Percentiles rank a stretch among this genome's conserved stretches.
phyloP scores from a whole-genome alignment of 2,888 invertebrate species.

The Parnassius mnemosyne region DNA sequence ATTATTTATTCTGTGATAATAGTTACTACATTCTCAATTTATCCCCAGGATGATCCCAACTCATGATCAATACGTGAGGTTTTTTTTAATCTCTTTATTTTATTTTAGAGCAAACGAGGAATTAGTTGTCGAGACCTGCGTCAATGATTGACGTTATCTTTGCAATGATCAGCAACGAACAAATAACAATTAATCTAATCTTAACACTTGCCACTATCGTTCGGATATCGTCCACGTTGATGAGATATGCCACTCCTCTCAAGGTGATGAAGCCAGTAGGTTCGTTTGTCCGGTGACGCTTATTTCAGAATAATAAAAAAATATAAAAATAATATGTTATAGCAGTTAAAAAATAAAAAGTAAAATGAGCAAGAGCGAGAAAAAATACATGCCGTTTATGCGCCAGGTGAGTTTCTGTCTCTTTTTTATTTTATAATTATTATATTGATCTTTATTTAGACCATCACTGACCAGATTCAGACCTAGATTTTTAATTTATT shows the following conservation, averaged over 20 bases:
- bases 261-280: slow-evolving; percentile 1
- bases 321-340: not conserved
- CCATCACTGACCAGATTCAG: not conserved
- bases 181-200: slow-evolving; percentile 35
- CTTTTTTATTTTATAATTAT: not conserved
- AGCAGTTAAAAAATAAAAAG: not conserved
- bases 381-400: slow-evolving; percentile 20
- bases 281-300: not conserved
- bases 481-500: not conserved
- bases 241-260: slow-evolving; percentile 16
- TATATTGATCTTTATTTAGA: not conserved
- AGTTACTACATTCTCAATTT: no score
- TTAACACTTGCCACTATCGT: slow-evolving; percentile 23
- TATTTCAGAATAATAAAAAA: not conserved
- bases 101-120: not conserved
- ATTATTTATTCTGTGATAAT: no score
- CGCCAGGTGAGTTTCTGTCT: slow-evolving; percentile 21
- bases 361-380: slow-evolving; percentile 17
- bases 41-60: no score
- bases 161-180: slow-evolving; percentile 31
- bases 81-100: not conserved
- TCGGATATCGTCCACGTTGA: slow-evolving; percentile 25
- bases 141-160: slow-evolving; percentile 17
- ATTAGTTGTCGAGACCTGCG: not conserved
- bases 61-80: no score